Conservation (phyloP, 92 coral and sea anemone species). For the Zoanthus solanderi region DNA sequence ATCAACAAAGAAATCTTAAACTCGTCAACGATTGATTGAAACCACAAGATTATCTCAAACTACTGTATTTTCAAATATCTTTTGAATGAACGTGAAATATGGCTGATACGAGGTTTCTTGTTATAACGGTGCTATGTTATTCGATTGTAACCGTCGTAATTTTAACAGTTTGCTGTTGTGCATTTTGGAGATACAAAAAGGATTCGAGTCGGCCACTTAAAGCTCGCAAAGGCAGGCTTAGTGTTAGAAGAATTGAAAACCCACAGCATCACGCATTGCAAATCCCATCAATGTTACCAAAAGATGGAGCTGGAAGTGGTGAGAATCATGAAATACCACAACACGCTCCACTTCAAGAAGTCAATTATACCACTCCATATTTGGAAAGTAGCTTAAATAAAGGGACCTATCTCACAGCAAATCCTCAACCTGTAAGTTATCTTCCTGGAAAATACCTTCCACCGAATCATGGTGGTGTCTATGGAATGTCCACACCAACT, state of each 20-base stretch:
- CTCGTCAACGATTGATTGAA: slow-evolving; percentile 16
- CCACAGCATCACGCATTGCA: not conserved
- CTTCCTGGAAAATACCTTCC: slow-evolving; percentile 11
- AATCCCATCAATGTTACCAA: not conserved
- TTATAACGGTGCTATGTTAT: slow-evolving; percentile 85
- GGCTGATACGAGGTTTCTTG: slow-evolving; percentile 82
- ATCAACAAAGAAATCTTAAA: slow-evolving; percentile 28
- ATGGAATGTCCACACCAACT: slow-evolving; percentile 26
- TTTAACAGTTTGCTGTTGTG: slow-evolving; percentile 87
- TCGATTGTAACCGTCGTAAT: slow-evolving; percentile 79
- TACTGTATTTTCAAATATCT: not conserved
- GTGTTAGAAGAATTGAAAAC: slow-evolving; percentile 51
- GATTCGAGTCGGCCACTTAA: slow-evolving; percentile 63
- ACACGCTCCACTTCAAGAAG: slow-evolving; percentile 35
- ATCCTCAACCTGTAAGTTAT: slow-evolving; percentile 20
- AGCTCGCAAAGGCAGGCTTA: slow-evolving; percentile 54
- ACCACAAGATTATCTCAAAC: not conserved
- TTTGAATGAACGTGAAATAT: slow-evolving; percentile 21
- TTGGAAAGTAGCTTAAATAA: slow-evolving; percentile 26
- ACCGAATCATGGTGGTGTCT: slow-evolving; percentile 20
- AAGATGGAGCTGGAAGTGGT: not conserved
- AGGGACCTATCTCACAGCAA: slow-evolving; percentile 2
- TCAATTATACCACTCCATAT: not conserved
- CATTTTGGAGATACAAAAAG: slow-evolving; percentile 75
- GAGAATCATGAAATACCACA: not conserved